Conservation (phyloP, 2,797 vertebrate species). For the Esox lucius region DNA sequence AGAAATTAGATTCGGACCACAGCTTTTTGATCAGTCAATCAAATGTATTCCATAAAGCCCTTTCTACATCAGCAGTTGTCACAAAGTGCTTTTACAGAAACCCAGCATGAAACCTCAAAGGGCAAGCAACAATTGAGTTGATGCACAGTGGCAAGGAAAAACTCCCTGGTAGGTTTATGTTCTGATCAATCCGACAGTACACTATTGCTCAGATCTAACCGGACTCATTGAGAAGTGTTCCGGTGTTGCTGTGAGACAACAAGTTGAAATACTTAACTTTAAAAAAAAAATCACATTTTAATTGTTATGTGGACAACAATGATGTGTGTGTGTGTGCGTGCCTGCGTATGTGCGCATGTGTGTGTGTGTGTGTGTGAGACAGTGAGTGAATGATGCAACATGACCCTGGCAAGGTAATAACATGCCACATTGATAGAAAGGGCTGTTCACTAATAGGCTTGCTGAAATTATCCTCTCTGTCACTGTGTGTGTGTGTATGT, state of each 20-base stretch:
- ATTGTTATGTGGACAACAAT: too few relatives aligned
- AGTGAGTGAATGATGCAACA: slow-evolving; percentile 61
- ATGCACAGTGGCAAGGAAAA: too few relatives aligned
- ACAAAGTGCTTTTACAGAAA: too few relatives aligned
- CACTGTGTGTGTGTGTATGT: slow-evolving; percentile 42
- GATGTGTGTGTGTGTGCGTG: not conserved
- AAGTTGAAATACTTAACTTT: slow-evolving; percentile 33
- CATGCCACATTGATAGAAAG: slow-evolving; percentile 80
- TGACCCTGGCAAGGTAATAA: slow-evolving; percentile 70
- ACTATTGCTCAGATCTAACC: slow-evolving; percentile 39
- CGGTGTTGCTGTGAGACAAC: slow-evolving; percentile 52
- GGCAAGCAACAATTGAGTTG: too few relatives aligned
- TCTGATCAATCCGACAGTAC: slow-evolving; percentile 32
- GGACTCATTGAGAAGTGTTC: slow-evolving; percentile 53
- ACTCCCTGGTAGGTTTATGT: slow-evolving; percentile 1
- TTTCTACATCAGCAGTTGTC: too few relatives aligned
- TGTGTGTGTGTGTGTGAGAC: slow-evolving; percentile 23
- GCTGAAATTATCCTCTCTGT: slow-evolving; percentile 71
- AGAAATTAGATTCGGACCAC: too few relatives aligned
- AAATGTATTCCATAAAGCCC: too few relatives aligned
- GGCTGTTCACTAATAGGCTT: slow-evolving; percentile 74
- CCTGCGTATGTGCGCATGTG: too few relatives aligned
- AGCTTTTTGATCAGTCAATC: too few relatives aligned
- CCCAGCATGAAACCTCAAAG: too few relatives aligned
- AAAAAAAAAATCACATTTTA: too few relatives aligned